These are phyloP conservation scores for Sula dactylatra DNA, from an alignment of 2,113 vertebrate species.

Conservation along the genomic window DNA sequence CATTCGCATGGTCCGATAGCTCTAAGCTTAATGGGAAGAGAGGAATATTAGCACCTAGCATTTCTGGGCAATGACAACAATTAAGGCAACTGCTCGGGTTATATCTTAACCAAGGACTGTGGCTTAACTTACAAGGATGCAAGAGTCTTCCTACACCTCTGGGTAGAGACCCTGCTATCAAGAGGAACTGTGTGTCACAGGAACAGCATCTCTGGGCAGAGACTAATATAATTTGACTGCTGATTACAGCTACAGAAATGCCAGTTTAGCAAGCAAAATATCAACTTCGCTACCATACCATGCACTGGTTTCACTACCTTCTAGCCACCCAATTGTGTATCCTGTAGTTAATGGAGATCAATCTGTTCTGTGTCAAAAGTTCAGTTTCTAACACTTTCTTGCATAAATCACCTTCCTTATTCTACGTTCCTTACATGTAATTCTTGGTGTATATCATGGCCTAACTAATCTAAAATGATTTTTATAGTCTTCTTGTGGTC, in stretches of 20 bases:
- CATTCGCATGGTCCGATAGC: rapidly evolving
- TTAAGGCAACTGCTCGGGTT: background rate
- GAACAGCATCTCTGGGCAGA: background rate
- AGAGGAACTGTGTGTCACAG: background rate
- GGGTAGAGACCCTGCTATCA: rapidly evolving
- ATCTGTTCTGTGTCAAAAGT: background rate
- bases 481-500: background rate
- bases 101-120: background rate
- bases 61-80: background rate
- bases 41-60: rapidly evolving
- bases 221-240: background rate
- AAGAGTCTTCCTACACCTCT: background rate
- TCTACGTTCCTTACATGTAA: background rate
- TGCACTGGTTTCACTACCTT: background rate
- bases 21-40: background rate
- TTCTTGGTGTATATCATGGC: background rate
- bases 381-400: background rate
- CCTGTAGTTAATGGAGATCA: background rate
- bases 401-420: background rate
- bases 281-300: background rate
- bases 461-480: background rate
- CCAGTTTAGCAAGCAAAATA: background rate
- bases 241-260: background rate
- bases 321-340: background rate
- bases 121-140: background rate